Evolutionary conservation across 2,797 vertebrate species (phyloP).

Genomic region (Acridotheres tristis): DNA sequence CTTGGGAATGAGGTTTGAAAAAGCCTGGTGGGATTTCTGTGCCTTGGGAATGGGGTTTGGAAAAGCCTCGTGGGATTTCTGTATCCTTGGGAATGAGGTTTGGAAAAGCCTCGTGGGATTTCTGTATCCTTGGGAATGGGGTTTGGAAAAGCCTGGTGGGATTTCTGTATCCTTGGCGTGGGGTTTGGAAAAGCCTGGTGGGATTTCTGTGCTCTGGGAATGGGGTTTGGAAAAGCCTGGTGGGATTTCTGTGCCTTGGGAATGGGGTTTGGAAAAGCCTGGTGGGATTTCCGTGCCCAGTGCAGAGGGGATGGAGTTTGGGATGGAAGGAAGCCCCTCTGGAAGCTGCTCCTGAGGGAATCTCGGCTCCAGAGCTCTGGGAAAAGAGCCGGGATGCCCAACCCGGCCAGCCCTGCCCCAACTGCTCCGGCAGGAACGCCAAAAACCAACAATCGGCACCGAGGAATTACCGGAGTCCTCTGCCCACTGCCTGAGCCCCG

Average conservation of each 20-base stretch:
- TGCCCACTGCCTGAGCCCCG: neutral
- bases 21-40: too few species aligned
- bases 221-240: too few species aligned
- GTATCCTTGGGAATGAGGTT: too few species aligned
- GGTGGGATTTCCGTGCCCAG: neutral
- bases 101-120: too few species aligned
- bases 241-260: too few species aligned
- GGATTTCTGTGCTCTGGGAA: neutral
- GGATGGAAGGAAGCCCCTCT: neutral
- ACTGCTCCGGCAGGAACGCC: neutral
- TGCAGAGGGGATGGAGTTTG: neutral
- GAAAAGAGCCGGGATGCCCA: neutral
- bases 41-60: neutral
- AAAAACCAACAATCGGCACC: neutral
- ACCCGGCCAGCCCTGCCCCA: neutral
- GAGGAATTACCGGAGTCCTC: neutral
- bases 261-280: neutral
- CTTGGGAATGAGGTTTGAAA: neutral
- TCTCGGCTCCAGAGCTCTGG: fast-evolving
- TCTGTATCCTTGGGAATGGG: too few species aligned
- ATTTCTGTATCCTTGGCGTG: too few species aligned
- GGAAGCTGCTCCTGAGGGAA: neutral
- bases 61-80: too few species aligned
- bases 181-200: neutral
- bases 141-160: too few species aligned